A percentile compares a stretch with the other conserved stretches of the same genome.
Evolutionary conservation across 2,888 invertebrate genomes (phyloP).

Genomic region (Eumacrocentrus americanus): DNA sequence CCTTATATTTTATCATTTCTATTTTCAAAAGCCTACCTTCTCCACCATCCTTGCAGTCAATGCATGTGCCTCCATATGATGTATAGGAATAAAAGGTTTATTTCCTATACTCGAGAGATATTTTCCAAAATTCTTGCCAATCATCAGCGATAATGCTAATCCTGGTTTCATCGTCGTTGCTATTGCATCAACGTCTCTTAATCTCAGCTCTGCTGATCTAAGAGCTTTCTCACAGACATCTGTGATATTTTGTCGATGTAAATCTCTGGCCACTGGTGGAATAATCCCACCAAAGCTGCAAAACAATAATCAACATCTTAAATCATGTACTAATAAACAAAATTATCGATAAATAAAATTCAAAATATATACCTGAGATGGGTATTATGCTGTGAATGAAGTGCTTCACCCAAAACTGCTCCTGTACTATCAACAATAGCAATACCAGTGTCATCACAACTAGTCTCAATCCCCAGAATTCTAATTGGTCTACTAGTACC

Average conservation of each 20-base stretch:
- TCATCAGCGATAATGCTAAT: conserved; percentile 75
- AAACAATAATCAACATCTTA: not conserved
- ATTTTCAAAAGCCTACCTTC: conserved; percentile 57
- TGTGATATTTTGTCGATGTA: conserved; percentile 82
- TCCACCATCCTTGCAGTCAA: conserved; percentile 81
- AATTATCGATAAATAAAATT: conserved; percentile 10
- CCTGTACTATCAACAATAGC: conserved; percentile 80
- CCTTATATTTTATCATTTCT: not conserved
- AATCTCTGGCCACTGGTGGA: conserved; percentile 81
- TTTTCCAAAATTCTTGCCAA: conserved; percentile 85
- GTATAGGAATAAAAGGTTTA: conserved; percentile 91
- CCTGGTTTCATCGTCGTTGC: conserved; percentile 93
- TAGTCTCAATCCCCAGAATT: conserved; percentile 94
- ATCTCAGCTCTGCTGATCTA: conserved; percentile 65
- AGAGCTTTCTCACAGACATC: conserved; percentile 73
- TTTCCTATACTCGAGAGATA: conserved; percentile 70
- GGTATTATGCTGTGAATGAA: conserved; percentile 79
- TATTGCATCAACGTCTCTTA: conserved; percentile 80
- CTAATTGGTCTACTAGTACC: conserved; percentile 37
- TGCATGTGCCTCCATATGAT: conserved; percentile 99
- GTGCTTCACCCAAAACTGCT: conserved; percentile 77
- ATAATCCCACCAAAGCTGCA: conserved; percentile 85
- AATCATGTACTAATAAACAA: not conserved
- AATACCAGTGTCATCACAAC: conserved; percentile 96
- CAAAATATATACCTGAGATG: conserved; percentile 72